Evolutionary conservation across 2,888 invertebrate genomes (phyloP), one percentile per base, ranked within the genome.

Genomic region (Glaucopsyche alexis): DNA sequence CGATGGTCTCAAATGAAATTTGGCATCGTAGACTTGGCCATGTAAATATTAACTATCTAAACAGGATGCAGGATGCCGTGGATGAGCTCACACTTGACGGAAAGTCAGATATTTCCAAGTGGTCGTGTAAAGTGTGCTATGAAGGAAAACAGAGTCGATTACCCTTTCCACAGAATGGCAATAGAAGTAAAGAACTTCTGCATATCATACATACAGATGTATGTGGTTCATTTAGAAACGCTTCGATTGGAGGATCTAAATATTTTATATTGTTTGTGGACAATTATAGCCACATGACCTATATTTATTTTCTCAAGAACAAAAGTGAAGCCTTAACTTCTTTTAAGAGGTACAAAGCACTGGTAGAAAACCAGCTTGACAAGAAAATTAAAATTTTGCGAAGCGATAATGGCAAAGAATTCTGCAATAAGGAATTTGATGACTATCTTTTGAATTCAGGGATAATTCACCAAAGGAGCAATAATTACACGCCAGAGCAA

Each of bases 401-500:
- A 60, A 78, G 71, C 9, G 78, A 73, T 16, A 75, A 75, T 65
- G 77, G 76, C 0, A 14, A 11, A n/a, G 77, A 78, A 71, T 79
- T 73, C 65, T 78, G 78, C 16, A 75, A 65, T 16, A 50, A 65
- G 13, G 75, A 77, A 52, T 73, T 78, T 69, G 67, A 76, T 9
- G 49, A 66, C 19, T 78, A 55, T 71, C 67, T 80, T n/a, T 73
- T 74, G 13, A 47, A 74, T 16, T 8, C 14, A n/a, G 79, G 77
- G 0, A 78, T 79, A 13, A 69, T 77, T 19, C 79, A 80, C 64
- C 79, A 80, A 40, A 78, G 74, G 42, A 79, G 76, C 0, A 78
- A 77, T 64, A 65, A 76, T 4, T 71, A 79, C 64, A 79, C 79
- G 8, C 79, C 78, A 0, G 73, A 80, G 60, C 80, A 81, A 29